Conservation (phyloP, 2,113 vertebrate genomes). For the Motacilla alba region DNA sequence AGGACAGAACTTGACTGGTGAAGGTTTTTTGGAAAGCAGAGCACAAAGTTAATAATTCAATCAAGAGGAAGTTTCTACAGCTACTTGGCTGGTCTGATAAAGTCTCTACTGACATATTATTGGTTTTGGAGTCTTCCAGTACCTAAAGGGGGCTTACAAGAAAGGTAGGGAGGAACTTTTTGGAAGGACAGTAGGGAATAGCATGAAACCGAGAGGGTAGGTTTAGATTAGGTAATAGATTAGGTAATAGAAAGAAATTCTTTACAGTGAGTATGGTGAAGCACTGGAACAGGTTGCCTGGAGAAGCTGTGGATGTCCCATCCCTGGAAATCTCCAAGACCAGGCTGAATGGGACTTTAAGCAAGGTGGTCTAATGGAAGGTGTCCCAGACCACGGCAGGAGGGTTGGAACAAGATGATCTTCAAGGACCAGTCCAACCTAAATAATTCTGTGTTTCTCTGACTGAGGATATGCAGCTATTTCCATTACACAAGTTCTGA, state of each 20-base stretch:
- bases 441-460: not conserved
- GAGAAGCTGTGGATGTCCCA: not conserved
- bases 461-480: not conserved
- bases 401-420: not conserved
- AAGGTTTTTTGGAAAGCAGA: not conserved
- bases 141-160: not conserved
- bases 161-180: not conserved
- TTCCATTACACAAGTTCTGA: not conserved
- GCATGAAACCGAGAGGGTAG: not conserved
- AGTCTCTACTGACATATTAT: not conserved
- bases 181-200: not conserved
- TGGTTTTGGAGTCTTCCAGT: not conserved
- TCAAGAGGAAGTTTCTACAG: not conserved
- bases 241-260: not conserved
- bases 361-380: not conserved
- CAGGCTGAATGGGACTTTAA: not conserved
- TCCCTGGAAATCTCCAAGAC: not conserved
- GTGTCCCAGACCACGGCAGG: not conserved
- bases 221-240: not conserved
- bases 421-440: not conserved
- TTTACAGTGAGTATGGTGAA: not conserved
- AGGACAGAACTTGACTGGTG: not conserved
- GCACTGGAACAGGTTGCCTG: not conserved
- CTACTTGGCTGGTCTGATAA: not conserved
- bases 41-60: not conserved